Conservation (phyloP, 2,113 vertebrate genomes). For the Colossoma macropomum region DNA sequence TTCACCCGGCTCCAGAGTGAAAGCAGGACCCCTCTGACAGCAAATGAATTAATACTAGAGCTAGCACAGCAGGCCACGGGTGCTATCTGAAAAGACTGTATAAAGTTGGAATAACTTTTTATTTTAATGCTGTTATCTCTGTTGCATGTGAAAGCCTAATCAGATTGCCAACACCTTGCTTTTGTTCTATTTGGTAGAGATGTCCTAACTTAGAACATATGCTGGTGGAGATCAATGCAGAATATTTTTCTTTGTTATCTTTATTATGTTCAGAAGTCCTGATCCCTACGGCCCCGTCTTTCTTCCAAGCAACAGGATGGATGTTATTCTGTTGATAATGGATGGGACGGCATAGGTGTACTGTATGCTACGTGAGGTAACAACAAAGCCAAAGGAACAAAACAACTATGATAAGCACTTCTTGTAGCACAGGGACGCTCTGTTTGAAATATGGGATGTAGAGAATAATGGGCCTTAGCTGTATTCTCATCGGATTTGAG, state of each 20-base stretch:
- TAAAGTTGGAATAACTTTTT: neutral
- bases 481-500: slow-evolving; percentile 25
- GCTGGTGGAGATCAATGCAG: slow-evolving; percentile 53
- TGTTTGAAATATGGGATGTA: slow-evolving; percentile 47
- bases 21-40: neutral
- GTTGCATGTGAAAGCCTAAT: neutral
- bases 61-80: neutral
- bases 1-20: slow-evolving; percentile 1
- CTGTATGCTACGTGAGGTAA: slow-evolving; percentile 38
- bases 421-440: slow-evolving; percentile 58
- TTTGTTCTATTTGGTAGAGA: neutral
- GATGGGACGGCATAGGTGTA: slow-evolving; percentile 65
- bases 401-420: slow-evolving; percentile 65
- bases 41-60: slow-evolving; percentile 1
- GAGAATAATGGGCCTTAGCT: slow-evolving; percentile 34
- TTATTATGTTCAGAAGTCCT: slow-evolving; percentile 56
- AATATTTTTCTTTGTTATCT: slow-evolving; percentile 48
- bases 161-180: neutral
- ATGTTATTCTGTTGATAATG: slow-evolving; percentile 69
- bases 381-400: slow-evolving; percentile 64
- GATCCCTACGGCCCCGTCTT: slow-evolving; percentile 54
- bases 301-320: slow-evolving; percentile 56
- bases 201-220: slow-evolving; percentile 52
- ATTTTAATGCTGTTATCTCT: neutral
- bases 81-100: neutral